phyloP scores from a whole-genome alignment of 2,797 vertebrate species.

The Danio jaintianensis region DNA sequence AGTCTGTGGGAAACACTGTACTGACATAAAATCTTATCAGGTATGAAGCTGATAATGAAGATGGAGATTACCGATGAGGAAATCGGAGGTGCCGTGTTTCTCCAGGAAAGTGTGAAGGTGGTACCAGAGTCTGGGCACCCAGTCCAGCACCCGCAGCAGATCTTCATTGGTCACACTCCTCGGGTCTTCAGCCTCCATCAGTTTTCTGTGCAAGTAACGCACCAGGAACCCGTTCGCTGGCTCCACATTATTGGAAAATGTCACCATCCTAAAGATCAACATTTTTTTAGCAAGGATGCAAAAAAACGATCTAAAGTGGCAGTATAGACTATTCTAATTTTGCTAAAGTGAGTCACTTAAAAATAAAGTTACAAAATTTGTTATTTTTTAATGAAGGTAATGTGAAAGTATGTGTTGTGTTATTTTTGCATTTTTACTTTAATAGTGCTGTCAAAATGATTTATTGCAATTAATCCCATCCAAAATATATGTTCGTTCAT shows the following conservation, averaged over 20 bases:
- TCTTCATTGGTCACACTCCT: conserved; percentile 88
- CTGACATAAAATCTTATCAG: not conserved
- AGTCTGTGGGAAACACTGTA: too few relatives aligned
- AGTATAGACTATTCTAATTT: not conserved
- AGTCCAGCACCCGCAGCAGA: conserved; percentile 92
- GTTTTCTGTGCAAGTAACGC: conserved; percentile 94
- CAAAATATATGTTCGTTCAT: too few relatives aligned
- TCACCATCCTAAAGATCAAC: conserved; percentile 87
- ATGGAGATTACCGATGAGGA: conserved; percentile 88
- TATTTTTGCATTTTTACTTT: too few relatives aligned
- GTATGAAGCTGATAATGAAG: not conserved
- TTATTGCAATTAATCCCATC: too few relatives aligned
- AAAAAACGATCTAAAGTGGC: not conserved
- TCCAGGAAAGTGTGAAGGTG: conserved; percentile 98
- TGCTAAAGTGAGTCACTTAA: too few relatives aligned
- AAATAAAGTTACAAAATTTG: too few relatives aligned
- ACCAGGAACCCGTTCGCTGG: conserved; percentile 97
- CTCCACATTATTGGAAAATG: conserved; percentile 98
- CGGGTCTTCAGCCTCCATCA: conserved; percentile 94
- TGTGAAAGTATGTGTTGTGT: too few relatives aligned
- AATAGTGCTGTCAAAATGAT: too few relatives aligned
- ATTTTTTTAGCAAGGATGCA: not conserved
- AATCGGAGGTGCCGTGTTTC: conserved; percentile 98
- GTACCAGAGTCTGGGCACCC: conserved; percentile 98
- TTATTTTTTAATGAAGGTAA: too few relatives aligned